These are phyloP conservation scores for Apolygus lucorum DNA, from an alignment of 1,140 invertebrate species.

Conservation along the genomic window DNA sequence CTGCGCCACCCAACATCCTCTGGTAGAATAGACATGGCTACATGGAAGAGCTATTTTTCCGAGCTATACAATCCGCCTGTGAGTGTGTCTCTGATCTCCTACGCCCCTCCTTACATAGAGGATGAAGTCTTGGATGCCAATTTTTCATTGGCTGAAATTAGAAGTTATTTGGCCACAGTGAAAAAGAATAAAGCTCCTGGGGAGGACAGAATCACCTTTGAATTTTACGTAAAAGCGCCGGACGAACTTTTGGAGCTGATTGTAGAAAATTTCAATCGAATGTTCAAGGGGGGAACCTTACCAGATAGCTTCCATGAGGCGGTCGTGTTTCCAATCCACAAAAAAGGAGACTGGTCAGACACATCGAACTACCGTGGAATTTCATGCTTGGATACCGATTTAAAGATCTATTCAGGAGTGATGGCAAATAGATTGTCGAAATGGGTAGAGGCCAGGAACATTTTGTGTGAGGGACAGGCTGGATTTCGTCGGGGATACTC, in stretches of 20 bases:
- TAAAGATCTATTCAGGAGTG: conserved; percentile 21
- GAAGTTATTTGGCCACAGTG: neutral
- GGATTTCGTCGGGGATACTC: neutral
- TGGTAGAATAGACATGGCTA: too few relatives aligned
- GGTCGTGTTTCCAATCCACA: conserved; percentile 22
- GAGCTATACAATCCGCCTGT: too few relatives aligned
- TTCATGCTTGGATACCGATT: conserved; percentile 21
- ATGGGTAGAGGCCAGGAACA: conserved; percentile 1
- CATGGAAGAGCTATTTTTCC: too few relatives aligned
- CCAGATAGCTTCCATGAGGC: conserved; percentile 6
- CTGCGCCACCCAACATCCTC: too few relatives aligned
- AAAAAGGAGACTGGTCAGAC: conserved; percentile 23
- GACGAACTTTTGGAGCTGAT: neutral
- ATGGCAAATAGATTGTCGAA: conserved; percentile 9
- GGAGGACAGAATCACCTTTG: conserved; percentile 21
- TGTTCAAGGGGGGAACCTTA: conserved; percentile 12
- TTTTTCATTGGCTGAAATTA: conserved; percentile 16
- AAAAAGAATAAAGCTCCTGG: conserved; percentile 24
- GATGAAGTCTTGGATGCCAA: neutral
- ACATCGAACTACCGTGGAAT: conserved; percentile 24
- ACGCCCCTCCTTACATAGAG: too few relatives aligned
- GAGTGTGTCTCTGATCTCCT: too few relatives aligned
- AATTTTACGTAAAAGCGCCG: conserved; percentile 21
- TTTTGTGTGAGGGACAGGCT: too few relatives aligned
- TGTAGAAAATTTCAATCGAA: conserved; percentile 13